Evolutionary conservation across 2,113 vertebrate species (phyloP).

Genomic region (Festucalex cinctus): DNA sequence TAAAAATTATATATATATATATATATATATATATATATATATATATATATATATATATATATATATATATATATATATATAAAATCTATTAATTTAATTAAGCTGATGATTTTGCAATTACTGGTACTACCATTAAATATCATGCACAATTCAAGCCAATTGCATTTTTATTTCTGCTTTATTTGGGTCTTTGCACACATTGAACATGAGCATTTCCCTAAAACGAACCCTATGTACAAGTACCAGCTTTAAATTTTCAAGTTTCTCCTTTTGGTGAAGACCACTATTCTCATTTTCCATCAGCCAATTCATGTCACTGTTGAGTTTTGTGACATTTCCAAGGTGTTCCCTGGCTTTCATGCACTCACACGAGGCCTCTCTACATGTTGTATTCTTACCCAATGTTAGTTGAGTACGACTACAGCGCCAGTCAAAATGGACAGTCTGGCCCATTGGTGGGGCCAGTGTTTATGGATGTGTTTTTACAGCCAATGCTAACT

Average conservation of each 20-base stretch:
- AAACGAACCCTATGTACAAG: neutral
- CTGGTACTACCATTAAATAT: no score
- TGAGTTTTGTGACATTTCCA: constrained; percentile 56
- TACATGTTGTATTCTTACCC: constrained; percentile 25
- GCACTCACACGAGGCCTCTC: constrained; percentile 32
- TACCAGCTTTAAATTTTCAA: constrained; percentile 23
- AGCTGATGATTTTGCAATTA: no score
- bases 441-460: constrained; percentile 33
- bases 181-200: no score
- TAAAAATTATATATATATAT: no score
- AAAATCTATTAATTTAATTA: no score
- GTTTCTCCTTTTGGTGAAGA: constrained; percentile 13
- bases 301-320: constrained; percentile 45
- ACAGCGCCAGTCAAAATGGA: constrained; percentile 51
- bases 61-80: no score
- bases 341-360: constrained; percentile 34
- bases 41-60: no score
- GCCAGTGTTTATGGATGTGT: constrained; percentile 52
- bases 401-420: constrained; percentile 47
- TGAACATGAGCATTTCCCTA: no score
- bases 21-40: no score
- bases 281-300: constrained; percentile 51
- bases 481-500: constrained; percentile 56
- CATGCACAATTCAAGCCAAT: no score
- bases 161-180: no score